Evolutionary conservation across 1,140 invertebrate genomes (phyloP).

Genomic region (Bombus consobrinus): DNA sequence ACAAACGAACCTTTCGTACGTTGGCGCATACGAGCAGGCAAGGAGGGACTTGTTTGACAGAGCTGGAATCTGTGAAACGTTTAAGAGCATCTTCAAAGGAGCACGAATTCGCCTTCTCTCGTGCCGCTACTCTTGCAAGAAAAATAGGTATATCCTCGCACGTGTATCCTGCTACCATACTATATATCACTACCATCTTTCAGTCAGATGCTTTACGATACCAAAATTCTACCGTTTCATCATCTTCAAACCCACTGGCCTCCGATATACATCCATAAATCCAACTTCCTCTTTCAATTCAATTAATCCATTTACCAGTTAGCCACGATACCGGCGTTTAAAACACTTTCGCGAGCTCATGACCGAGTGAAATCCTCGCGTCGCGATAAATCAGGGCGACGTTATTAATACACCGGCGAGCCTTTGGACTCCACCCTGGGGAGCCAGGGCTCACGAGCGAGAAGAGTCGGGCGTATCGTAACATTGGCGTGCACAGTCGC

Average conservation of each 20-base stretch:
- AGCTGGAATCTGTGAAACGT: conserved; percentile 19
- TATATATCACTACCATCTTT: background rate
- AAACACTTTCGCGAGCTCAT: conserved; percentile 4
- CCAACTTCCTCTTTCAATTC: background rate
- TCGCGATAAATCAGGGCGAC: conserved; percentile 23
- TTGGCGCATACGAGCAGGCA: background rate
- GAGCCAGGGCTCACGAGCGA: background rate
- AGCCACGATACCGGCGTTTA: background rate
- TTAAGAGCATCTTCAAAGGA: conserved; percentile 17
- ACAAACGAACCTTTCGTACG: conserved; percentile 8
- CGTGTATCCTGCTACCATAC: background rate
- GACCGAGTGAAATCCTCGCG: conserved; percentile 12
- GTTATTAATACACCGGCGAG: conserved; percentile 52
- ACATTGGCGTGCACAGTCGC: conserved; percentile 33
- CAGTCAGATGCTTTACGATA: background rate
- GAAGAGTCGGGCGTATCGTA: conserved; percentile 4
- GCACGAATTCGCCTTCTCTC: conserved; percentile 5
- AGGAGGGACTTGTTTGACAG: conserved; percentile 14
- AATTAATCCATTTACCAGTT: background rate
- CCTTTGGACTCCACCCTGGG: conserved; percentile 42
- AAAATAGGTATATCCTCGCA: background rate
- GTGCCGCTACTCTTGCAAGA: background rate
- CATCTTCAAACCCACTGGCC: background rate
- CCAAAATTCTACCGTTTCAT: background rate
- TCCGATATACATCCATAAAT: background rate